Evolutionary conservation across 2,888 invertebrate genomes (phyloP).

Genomic region (Exephanes ischioxanthus): DNA sequence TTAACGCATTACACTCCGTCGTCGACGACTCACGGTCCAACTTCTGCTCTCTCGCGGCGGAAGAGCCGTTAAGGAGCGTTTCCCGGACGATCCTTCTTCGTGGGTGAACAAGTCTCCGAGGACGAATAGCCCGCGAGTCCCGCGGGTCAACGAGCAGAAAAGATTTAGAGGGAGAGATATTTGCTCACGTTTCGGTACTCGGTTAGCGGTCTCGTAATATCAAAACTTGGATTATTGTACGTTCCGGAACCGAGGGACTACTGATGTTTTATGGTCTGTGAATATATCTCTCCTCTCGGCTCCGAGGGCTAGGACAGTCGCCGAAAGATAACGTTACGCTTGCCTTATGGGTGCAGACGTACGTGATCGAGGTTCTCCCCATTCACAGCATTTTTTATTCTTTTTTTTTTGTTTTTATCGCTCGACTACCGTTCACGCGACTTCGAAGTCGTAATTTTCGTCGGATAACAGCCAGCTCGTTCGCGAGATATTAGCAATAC

Average conservation of each 20-base stretch:
- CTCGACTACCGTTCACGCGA: constrained; percentile 19
- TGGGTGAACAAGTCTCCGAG: constrained; percentile 13
- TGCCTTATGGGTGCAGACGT: background rate
- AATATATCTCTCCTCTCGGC: background rate
- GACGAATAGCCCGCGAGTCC: constrained; percentile 1
- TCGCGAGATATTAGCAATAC: constrained; percentile 55
- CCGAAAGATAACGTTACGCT: constrained; percentile 15
- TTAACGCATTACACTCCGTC: constrained; percentile 8
- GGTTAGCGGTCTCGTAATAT: constrained; percentile 21
- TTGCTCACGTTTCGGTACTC: background rate
- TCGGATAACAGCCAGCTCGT: constrained; percentile 21
- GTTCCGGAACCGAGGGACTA: background rate
- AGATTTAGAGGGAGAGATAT: constrained; percentile 7
- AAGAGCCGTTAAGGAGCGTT: constrained; percentile 29
- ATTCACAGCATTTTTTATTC: constrained; percentile 3
- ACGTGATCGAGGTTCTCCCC: background rate
- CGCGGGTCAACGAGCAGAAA: constrained; percentile 1
- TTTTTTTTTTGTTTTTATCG: background rate
- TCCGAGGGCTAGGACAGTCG: background rate
- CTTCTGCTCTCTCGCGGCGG: background rate
- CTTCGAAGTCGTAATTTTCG: constrained; percentile 45
- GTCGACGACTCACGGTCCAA: background rate
- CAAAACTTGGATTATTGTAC: constrained; percentile 26
- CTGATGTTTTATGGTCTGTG: background rate
- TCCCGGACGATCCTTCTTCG: background rate